Conservation (phyloP, 1,140 invertebrate species). For the Sitodiplosis mosellana region DNA sequence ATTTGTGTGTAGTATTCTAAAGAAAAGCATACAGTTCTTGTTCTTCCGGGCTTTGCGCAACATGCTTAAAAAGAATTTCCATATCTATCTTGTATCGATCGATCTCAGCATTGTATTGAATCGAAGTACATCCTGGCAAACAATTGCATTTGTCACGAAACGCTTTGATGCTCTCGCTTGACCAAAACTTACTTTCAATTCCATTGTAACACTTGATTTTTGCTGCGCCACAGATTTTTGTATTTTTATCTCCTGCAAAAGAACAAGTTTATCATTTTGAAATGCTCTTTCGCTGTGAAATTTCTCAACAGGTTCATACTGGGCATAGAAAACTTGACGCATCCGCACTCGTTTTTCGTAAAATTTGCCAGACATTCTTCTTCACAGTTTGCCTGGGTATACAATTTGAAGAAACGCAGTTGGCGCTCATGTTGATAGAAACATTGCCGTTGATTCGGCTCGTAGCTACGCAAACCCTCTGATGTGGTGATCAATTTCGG, state of each 20-base stretch:
- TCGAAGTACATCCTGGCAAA: no score
- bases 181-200: no score
- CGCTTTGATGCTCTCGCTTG: no score
- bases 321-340: conserved; percentile 44
- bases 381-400: conserved; percentile 41
- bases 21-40: not conserved
- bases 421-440: not conserved
- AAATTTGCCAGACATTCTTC: conserved; percentile 45
- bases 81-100: no score
- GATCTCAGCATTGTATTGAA: no score
- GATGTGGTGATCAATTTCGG: conserved; percentile 43
- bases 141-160: no score
- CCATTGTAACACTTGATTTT: conserved; percentile 20
- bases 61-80: no score
- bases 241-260: conserved; percentile 22
- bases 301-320: conserved; percentile 21
- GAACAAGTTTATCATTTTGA: conserved; percentile 4
- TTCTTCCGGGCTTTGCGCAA: no score
- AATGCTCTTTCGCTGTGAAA: not conserved
- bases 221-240: conserved; percentile 25
- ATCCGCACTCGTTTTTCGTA: conserved; percentile 32
- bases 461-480: conserved; percentile 25
- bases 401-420: conserved; percentile 20
- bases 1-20: no score
- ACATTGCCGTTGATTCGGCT: conserved; percentile 17